Evolutionary conservation across 2,888 invertebrate species (phyloP), one percentile per base, ranked within the genome.

Genomic region (Tetranychus piercei): DNA sequence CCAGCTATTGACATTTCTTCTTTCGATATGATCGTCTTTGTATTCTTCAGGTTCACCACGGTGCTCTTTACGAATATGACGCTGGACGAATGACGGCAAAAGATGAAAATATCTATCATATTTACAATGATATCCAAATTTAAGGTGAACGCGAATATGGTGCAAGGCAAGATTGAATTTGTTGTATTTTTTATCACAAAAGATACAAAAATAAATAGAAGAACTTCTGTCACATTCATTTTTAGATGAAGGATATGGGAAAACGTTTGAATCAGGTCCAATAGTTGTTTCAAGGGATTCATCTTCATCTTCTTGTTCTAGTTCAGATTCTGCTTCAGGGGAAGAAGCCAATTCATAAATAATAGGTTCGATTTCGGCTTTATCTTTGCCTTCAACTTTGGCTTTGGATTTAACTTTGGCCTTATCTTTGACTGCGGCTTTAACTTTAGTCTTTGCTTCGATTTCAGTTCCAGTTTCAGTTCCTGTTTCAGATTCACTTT

Each of bases 391-490:
- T 34, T 34, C 34, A 34, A 34, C 4, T 34, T 34, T 34, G 34
- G 34, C 34, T 34, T 34, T 34, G 34, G 34, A 34, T 34, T 34
- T 34, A 5, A 5, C 34, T 34, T 34, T 34, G 34, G 34, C 34
- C 34, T 34, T 34, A 34, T 34, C 34, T 34, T 34, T 34, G 3
- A 34, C 3, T 34, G 34, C 34, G 34, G 34, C 34, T 65, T 65
- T 15, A 65, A 65, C 2, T 65, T 15, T 18, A 65, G n/a, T 5
- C n/a, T 65, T 65, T 2, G 65, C 4, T 18, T 65, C 65, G n/a
- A 7, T 65, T 65, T n/a, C 65, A 65, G 65, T 65, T 65, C 65
- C 65, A 5, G 65, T 65, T 65, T n/a, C 65, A 65, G 65, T 65
- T 65, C 65, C 65, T 18, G 65, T 65, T 65, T 34, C 4, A 34